Percentiles rank a stretch among this genome's conserved stretches.
phyloP scores from a whole-genome alignment of 1,140 invertebrate genomes.

The Pectinophora gossypiella region DNA sequence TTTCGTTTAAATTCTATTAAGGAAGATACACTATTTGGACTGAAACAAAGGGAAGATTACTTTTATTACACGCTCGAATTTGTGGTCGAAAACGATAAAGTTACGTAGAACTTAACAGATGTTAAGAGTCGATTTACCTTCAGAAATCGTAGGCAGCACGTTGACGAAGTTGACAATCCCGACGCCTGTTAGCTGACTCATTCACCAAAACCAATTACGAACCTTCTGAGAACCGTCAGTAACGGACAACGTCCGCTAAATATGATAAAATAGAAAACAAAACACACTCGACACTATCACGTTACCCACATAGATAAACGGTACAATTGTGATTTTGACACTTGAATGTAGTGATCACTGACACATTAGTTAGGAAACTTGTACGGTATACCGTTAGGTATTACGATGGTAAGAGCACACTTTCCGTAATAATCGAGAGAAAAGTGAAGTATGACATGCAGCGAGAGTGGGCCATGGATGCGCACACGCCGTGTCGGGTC shows the following conservation, averaged over 20 bases:
- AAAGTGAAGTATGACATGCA: slow-evolving; percentile 52
- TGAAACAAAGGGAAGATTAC: not conserved
- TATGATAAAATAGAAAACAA: slow-evolving; percentile 36
- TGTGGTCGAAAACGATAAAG: too few relatives aligned
- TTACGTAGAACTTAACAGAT: too few relatives aligned
- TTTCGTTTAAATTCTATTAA: not conserved
- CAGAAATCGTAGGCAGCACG: slow-evolving; percentile 68
- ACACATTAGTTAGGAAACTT: slow-evolving; percentile 3
- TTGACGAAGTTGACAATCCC: slow-evolving; percentile 70
- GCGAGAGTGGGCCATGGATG: slow-evolving; percentile 46
- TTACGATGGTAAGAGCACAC: slow-evolving; percentile 34
- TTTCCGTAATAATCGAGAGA: slow-evolving; percentile 48
- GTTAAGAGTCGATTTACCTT: slow-evolving; percentile 45
- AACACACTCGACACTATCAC: slow-evolving; percentile 58
- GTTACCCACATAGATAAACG: slow-evolving; percentile 57
- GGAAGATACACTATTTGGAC: not conserved
- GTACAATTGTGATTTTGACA: slow-evolving; percentile 38
- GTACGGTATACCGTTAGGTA: slow-evolving; percentile 35
- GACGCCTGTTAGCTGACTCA: slow-evolving; percentile 71
- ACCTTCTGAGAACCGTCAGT: slow-evolving; percentile 42
- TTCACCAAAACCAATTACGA: slow-evolving; percentile 59
- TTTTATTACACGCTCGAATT: too few relatives aligned
- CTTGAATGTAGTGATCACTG: slow-evolving; percentile 31
- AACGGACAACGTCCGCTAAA: slow-evolving; percentile 30
- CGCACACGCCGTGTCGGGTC: slow-evolving; percentile 49